Evolutionary conservation across 2,113 vertebrate genomes (phyloP), one percentile per base, ranked within the genome.

Genomic region (Thamnophis sirtalis): DNA sequence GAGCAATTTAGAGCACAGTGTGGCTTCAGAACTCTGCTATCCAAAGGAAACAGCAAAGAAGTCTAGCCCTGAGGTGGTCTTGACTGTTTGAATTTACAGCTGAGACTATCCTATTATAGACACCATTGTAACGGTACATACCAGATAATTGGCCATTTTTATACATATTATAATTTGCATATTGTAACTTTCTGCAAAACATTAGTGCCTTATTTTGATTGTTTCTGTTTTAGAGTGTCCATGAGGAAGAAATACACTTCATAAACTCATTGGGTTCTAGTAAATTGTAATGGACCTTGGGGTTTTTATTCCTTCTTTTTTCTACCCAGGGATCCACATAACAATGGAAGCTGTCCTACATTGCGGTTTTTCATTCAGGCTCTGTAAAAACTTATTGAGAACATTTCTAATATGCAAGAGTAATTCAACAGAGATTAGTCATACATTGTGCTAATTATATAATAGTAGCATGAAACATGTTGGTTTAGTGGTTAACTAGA

Each of bases 341-440:
- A 80, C 15, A 33, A 80, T 38, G 68, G 68, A 38, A 7, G 68
- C n/a, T 80, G 68, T 38, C n/a, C 68, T 80, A 38, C 55, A n/a
- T 10, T 38, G 0, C 58, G 21, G 90, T 85, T 94, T 93, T 90
- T 85, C 58, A 50, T 17, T 56, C 15, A 43, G 24, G 3, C 24
- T 4, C 88, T 56, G 68, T 50, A 28, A 24, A 87, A 60, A 9
- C 92, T 92, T 91, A 89, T 21, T 43, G 24, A 11, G 60, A 91
- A 92, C 87, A 84, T 6, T 53, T 24, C 10, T 5, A 89, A 50
- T 93, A 51, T 89, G 15, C 50, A 93, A n/a, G 38, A 91, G 9
- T 73, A 84, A 50, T 43, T 0, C 63, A 90, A 93, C 93, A 92
- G 54, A 89, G 93, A 93, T 90, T 91, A 48, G n/a, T 84, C 38